phyloP scores from a whole-genome alignment of 2,888 invertebrate species.

The Caenorhabditis zanzibari region DNA sequence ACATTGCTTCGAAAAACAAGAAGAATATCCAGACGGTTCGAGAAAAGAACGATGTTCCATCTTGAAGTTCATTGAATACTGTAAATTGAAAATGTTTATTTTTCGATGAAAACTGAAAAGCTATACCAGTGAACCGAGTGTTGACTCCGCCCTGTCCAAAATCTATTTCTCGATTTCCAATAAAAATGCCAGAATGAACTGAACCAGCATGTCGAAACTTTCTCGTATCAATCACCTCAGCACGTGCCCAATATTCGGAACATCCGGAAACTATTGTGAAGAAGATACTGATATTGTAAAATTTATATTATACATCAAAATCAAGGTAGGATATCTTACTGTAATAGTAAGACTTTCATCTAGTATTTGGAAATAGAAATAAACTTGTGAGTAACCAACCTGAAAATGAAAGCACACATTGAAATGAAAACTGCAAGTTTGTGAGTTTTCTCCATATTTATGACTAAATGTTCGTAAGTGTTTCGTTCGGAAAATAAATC shows the following conservation, averaged over 20 bases:
- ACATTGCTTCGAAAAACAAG: constrained; percentile 74
- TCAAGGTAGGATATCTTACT: no score
- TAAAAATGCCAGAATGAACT: constrained; percentile 62
- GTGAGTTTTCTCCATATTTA: constrained; percentile 52
- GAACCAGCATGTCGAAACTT: constrained; percentile 46
- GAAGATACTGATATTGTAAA: constrained; percentile 49
- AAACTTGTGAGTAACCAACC: constrained; percentile 25
- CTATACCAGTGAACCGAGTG: constrained; percentile 39
- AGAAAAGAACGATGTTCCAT: constrained; percentile 72
- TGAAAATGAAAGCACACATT: constrained; percentile 55
- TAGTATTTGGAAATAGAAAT: background rate
- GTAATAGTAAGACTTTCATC: no score
- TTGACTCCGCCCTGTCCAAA: constrained; percentile 46
- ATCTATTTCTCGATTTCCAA: constrained; percentile 58
- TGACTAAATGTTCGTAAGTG: background rate
- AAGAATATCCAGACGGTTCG: constrained; percentile 73
- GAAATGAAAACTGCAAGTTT: constrained; percentile 58
- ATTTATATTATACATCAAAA: background rate
- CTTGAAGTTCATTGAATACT: constrained; percentile 75
- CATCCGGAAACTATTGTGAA: constrained; percentile 44
- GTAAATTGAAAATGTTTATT: background rate
- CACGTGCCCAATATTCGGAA: constrained; percentile 62
- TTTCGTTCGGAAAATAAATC: constrained; percentile 11
- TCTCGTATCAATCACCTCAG: constrained; percentile 58
- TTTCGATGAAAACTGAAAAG: background rate